Evolutionary conservation across 2,113 vertebrate genomes (phyloP).

Genomic region (Calypte anna): DNA sequence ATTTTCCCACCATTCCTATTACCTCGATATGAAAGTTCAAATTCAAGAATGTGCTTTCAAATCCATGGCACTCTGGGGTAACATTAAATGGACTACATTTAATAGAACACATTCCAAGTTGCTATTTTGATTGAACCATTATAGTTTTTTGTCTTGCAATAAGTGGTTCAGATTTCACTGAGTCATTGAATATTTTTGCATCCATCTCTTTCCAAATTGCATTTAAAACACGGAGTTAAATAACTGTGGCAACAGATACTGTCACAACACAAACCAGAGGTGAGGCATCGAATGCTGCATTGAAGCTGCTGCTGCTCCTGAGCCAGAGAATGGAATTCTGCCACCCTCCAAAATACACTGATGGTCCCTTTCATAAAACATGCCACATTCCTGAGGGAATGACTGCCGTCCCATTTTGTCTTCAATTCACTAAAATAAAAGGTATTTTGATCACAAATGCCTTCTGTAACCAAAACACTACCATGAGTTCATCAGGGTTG

Average conservation of each 20-base stretch:
- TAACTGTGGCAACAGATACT: background rate
- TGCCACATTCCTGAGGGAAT: background rate
- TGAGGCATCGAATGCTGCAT: background rate
- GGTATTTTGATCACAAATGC: background rate
- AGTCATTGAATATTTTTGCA: background rate
- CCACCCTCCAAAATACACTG: background rate
- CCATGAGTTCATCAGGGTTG: background rate
- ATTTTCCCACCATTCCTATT: background rate
- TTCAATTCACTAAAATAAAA: background rate
- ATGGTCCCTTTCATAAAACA: background rate
- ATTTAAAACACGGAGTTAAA: background rate
- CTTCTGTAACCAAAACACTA: background rate
- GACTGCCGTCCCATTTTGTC: background rate
- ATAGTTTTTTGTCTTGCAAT: background rate
- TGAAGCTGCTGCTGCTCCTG: background rate
- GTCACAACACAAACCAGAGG: background rate
- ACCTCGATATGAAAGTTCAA: background rate
- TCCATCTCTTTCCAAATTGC: background rate
- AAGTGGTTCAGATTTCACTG: constrained; percentile 33
- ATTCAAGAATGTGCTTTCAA: constrained; percentile 13
- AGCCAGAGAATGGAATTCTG: background rate
- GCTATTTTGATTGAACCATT: constrained; percentile 40
- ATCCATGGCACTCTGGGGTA: constrained; percentile 32
- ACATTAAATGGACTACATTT: constrained; percentile 20
- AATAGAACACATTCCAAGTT: constrained; percentile 61